Conservation (phyloP, 2,888 invertebrate genomes). For the Lepidocyrtoides sp. region DNA sequence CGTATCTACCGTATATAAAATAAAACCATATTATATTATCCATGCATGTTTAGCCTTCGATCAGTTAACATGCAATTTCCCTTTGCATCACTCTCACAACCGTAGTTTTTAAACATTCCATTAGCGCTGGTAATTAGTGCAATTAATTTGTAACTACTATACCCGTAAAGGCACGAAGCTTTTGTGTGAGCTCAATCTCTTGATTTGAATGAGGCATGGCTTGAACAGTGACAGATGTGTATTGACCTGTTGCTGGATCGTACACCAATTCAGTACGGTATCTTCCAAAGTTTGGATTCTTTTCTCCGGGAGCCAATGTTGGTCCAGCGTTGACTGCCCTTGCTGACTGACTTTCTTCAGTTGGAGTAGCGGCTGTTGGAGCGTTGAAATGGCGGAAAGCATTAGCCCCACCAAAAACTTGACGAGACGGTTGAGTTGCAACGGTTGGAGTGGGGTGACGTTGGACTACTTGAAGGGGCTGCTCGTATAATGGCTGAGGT, state of each 20-base stretch:
- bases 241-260: conserved; percentile 92
- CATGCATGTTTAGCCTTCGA: too few relatives aligned
- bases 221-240: conserved; percentile 93
- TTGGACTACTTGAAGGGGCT: conserved; percentile 88
- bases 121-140: too few relatives aligned
- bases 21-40: too few relatives aligned
- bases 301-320: conserved; percentile 14
- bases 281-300: conserved; percentile 86
- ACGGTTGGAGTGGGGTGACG: conserved; percentile 88
- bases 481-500: conserved; percentile 81
- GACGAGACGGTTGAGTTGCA: conserved; percentile 87
- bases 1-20: too few relatives aligned
- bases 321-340: conserved; percentile 86
- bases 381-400: conserved; percentile 70
- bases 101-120: too few relatives aligned
- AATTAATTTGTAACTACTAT: too few relatives aligned
- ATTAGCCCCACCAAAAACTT: conserved; percentile 74
- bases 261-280: conserved; percentile 93
- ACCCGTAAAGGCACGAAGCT: conserved; percentile 92
- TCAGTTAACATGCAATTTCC: too few relatives aligned
- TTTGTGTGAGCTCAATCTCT: conserved; percentile 91
- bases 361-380: conserved; percentile 77
- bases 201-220: conserved; percentile 89
- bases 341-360: conserved; percentile 86
- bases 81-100: too few relatives aligned